Evolutionary conservation across 2,797 vertebrate genomes (phyloP), one percentile per base, ranked within the genome.

Genomic region (Falco biarmicus): DNA sequence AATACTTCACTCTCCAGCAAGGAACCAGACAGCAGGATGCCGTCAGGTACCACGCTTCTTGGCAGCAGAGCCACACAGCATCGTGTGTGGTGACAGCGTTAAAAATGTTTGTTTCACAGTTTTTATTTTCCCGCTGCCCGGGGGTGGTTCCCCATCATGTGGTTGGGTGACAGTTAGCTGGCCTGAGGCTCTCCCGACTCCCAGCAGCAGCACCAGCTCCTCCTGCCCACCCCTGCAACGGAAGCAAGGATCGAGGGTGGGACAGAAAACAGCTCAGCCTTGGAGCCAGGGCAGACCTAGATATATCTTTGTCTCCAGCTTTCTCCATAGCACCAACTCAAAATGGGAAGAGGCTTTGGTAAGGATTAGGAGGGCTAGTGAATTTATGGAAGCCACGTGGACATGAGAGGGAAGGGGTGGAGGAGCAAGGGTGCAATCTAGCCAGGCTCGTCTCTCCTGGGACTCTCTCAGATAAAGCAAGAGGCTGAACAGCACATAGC

Each of bases 21-120:
- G 43, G 71, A 86, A 16, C 12, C 15, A 45, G 74, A 47, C 24
- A 24, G 34, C 2, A 4, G 73, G 71, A 73, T 74, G n/a, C 69
- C 0, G 0, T 82, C 39, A 76, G 56, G 43, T 84, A 54, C 29
- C 73, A 41, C 4, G 13, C 25, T 37, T 60, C 51, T 89, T 92
- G 92, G 95, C 83, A 94, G 76, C 87, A 84, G 17, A 74, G 28
- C 71, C 53, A 82, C 12, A 2, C 41, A 65, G 57, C 82, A 57
- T 69, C 53, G 11, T 14, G 15, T 41, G n/a, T 68, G 54, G 56
- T 84, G 83, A 86, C 80, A 87, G 54, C 0, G 0, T 71, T 81
- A 74, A 70, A 95, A 91, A 78, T 78, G 60, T 78, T 93, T 91
- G 51, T 77, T 90, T 90, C 78, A 47, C 83, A 82, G 64, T 25